Conservation (phyloP, 2,113 vertebrate genomes). For the Ramphastos sulfuratus region DNA sequence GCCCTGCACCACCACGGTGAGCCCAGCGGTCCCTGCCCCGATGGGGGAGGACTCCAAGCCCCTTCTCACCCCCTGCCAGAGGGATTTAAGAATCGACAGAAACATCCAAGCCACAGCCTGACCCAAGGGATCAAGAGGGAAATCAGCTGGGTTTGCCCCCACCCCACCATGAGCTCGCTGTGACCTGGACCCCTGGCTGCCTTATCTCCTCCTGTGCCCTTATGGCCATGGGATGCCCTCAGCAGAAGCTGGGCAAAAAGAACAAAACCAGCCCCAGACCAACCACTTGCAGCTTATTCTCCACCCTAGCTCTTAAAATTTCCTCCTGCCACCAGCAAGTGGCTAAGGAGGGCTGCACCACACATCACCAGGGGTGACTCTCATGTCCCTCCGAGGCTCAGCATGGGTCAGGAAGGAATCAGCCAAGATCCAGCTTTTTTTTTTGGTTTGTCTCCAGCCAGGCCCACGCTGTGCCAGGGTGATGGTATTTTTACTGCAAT, state of each 20-base stretch:
- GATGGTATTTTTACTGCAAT: not conserved
- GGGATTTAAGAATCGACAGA: not conserved
- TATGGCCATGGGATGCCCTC: not conserved
- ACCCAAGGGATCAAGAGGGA: not conserved
- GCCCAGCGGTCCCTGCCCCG: fast-evolving
- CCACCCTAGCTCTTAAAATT: not conserved
- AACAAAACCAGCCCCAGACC: not conserved
- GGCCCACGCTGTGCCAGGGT: not conserved
- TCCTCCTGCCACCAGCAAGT: not conserved
- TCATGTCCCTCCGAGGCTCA: fast-evolving
- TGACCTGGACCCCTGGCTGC: not conserved
- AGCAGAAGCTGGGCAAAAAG: not conserved
- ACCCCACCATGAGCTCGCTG: not conserved
- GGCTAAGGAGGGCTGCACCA: fast-evolving
- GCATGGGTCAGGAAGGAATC: not conserved
- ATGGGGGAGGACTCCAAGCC: fast-evolving
- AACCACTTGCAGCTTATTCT: not conserved
- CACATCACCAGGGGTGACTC: not conserved
- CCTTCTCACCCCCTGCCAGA: not conserved
- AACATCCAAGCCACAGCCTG: not conserved
- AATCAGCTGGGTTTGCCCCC: not conserved
- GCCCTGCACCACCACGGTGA: fast-evolving
- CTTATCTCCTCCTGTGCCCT: not conserved
- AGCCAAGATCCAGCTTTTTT: not conserved
- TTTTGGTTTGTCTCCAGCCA: too few relatives aligned